These are phyloP conservation scores for Nerophis ophidion DNA, from an alignment of 2,113 vertebrate species.

Conservation along the genomic window DNA sequence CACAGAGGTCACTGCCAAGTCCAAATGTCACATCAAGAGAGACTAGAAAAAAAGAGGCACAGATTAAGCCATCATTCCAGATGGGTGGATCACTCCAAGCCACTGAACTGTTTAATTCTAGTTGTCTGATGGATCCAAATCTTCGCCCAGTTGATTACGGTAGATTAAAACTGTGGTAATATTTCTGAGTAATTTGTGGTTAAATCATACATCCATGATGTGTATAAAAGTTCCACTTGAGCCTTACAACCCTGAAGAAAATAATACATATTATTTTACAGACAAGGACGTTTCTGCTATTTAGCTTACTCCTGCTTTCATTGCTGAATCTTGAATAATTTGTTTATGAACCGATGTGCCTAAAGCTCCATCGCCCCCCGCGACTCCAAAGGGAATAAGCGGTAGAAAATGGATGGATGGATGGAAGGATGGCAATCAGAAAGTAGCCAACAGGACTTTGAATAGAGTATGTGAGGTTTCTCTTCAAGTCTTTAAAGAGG, in stretches of 20 bases:
- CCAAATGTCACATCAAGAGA: constrained; percentile 18
- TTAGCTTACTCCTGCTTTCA: constrained; percentile 31
- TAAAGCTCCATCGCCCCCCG: no score
- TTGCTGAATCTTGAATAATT: constrained; percentile 53
- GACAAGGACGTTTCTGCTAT: not conserved
- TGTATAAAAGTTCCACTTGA: not conserved
- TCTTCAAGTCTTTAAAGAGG: constrained; percentile 54
- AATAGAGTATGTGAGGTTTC: constrained; percentile 52
- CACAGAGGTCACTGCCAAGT: constrained; percentile 26
- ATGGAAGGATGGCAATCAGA: constrained; percentile 34
- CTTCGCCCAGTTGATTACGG: constrained; percentile 9
- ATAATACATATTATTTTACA: not conserved
- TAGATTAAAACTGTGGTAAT: constrained; percentile 3
- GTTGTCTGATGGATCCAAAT: constrained; percentile 16
- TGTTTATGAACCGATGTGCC: constrained; percentile 43
- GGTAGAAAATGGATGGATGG: no score
- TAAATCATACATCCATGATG: not conserved
- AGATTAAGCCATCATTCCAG: constrained; percentile 55
- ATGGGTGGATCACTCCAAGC: constrained; percentile 44
- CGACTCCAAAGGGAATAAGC: no score
- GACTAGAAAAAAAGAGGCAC: constrained; percentile 10
- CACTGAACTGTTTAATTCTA: constrained; percentile 20
- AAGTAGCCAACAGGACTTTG: constrained; percentile 49
- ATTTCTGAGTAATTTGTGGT: constrained; percentile 11
- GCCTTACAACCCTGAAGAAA: not conserved